phyloP scores from a whole-genome alignment of 2,113 vertebrate genomes.

The Anarrhichthys ocellatus region DNA sequence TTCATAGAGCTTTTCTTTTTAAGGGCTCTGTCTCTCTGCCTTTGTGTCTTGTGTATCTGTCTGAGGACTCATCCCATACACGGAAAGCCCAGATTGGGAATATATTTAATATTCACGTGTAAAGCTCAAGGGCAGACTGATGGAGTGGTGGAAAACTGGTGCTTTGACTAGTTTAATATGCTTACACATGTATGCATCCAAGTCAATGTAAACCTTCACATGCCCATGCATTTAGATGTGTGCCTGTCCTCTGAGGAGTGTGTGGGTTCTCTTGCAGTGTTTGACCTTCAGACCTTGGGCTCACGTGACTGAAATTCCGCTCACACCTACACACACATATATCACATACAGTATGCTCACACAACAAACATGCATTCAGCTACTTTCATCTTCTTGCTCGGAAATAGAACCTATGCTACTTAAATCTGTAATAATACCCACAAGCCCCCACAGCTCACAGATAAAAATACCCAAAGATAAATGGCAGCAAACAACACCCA shows the following conservation, averaged over 20 bases:
- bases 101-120: constrained; percentile 70
- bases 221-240: constrained; percentile 59
- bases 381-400: constrained; percentile 65
- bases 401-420: constrained; percentile 68
- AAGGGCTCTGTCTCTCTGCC: constrained; percentile 5
- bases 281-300: constrained; percentile 78
- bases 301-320: constrained; percentile 81
- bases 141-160: constrained; percentile 30
- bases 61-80: constrained; percentile 30
- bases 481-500: constrained; percentile 40
- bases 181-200: constrained; percentile 48
- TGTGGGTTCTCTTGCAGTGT: constrained; percentile 74
- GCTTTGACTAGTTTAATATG: constrained; percentile 45
- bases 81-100: constrained; percentile 57
- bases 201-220: constrained; percentile 39
- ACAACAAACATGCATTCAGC: constrained; percentile 30
- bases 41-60: constrained; percentile 19
- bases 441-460: constrained; percentile 51
- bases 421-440: constrained; percentile 63
- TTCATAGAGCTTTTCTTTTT: constrained; percentile 2
- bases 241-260: constrained; percentile 82
- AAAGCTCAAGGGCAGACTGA: constrained; percentile 42
- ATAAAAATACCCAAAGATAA: constrained; percentile 65
- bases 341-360: constrained; percentile 42
- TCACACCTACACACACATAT: constrained; percentile 44